Base-by-base conservation (phyloP, 2,113 vertebrate genomes). In the Xiphias gladius region DNA sequence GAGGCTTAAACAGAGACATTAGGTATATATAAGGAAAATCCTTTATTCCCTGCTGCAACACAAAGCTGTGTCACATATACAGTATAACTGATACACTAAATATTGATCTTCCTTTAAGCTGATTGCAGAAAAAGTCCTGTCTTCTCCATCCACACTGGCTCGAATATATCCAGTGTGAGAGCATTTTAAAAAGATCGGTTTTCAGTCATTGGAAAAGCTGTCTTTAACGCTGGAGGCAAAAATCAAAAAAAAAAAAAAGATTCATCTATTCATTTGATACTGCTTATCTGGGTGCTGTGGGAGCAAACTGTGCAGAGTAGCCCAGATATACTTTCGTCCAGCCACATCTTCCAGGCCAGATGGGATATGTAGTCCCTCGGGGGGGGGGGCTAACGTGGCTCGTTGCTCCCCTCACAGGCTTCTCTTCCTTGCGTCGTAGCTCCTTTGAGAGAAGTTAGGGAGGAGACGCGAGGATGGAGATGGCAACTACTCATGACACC, bases 321-420 rank as follows among this genome's bases (percentile, higher is more conserved):
- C 66, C 55, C 67, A 65, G 32, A 58, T 48, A 6, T 30, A 39
- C n/a, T 67, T 50, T 85, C 70, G 65, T 83, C 50, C 73, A 76
- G 80, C 73, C 55, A 46, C 83, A 58, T 89, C 75, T 43, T 72
- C 65, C 77, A n/a, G 75, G 81, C 79, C 91, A 92, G 89, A 92
- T 90, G 90, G 90, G 68, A 85, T 61, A 66, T 69, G 58, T 35
- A 55, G 54, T 65, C 89, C 89, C 85, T 89, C 67, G 7, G 2
- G 65, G 54, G 0, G 24, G 41, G 57, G 64, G 55, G 58, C 73
- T 50, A 52, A 83, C 43, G 14, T 30, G 65, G 24, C 74, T 83
- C 66, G 37, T 64, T n/a, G 2, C 68, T 41, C 66, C 52, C 24
- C 35, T 63, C 20, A 1, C 84, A 75, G 9, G 7, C 19, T 26